Base-by-base conservation (phyloP, 2,797 vertebrate species). In the Falco cherrug region DNA sequence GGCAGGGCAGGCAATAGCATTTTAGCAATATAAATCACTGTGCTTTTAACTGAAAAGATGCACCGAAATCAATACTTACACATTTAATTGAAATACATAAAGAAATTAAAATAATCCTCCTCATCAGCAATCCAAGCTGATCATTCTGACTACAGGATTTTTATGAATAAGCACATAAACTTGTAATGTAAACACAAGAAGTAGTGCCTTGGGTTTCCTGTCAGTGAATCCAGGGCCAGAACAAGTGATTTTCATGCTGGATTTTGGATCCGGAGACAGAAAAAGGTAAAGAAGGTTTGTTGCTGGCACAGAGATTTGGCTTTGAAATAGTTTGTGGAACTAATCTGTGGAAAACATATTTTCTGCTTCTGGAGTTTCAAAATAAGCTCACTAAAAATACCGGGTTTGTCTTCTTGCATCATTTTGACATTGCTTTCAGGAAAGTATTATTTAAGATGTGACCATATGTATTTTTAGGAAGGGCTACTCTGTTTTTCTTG, bases 81-180 rank as follows among this genome's bases (percentile, higher is more conserved):
- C 80, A 91, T 95, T 96, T 95, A 95, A 96, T 91, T 96, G 96
- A 95, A 95, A 92, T 93, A 91, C 79, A 84, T 94, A 94, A 96
- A 94, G 96, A 96, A 96, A 95, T 96, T 95, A 96, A 96, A 96
- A 91, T 96, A 94, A 91, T 95, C 76, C 59, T 97, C 47, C 91
- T 96, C 96, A 76, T 91, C 91, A 88, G 91, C 89, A 91, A 87
- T 95, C 85, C 73, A 88, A 91, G 80, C 73, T 76, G 90, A 91
- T 96, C 85, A 41, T 96, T 96, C 77, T 88, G 93, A 88, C 89
- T 93, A 84, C 83, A 82, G 91, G 77, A 91, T 97, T 96, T 95
- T 96, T 96, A 88, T 90, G 95, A 94, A 90, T 93, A 96, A 94
- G 83, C 87, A 86, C 87, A 94, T 96, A 96, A 94, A 95, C 70